These are phyloP conservation scores for Aplocera efformata DNA, from an alignment of 2,888 invertebrate genomes.

Conservation along the genomic window DNA sequence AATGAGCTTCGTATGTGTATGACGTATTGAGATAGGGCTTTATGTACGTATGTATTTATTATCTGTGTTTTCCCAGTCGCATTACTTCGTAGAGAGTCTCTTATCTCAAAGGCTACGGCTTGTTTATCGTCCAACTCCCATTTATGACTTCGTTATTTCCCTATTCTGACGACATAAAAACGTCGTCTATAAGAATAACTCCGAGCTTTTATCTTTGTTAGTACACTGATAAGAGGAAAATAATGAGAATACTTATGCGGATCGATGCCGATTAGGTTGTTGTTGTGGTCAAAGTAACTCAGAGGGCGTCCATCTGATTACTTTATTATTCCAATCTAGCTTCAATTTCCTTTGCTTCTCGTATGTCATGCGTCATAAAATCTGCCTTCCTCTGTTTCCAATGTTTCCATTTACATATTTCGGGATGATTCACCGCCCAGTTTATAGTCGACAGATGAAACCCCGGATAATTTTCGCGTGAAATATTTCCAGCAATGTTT, in stretches of 20 bases:
- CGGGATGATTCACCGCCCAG: constrained; percentile 38
- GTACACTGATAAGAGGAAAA: constrained; percentile 69
- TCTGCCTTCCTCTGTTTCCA: constrained; percentile 41
- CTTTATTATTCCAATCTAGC: constrained; percentile 11
- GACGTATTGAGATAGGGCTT: constrained; percentile 15
- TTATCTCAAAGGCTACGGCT: constrained; percentile 66
- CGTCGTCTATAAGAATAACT: constrained; percentile 70
- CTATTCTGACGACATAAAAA: constrained; percentile 76
- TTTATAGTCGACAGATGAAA: constrained; percentile 45
- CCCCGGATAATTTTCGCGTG: constrained; percentile 43
- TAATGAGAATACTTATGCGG: constrained; percentile 68
- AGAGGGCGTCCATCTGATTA: constrained; percentile 26
- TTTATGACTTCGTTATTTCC: constrained; percentile 77
- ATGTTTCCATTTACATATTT: constrained; percentile 49
- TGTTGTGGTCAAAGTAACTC: constrained; percentile 58
- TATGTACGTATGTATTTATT: constrained; percentile 36
- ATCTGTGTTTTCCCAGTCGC: constrained; percentile 43
- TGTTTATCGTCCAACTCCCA: constrained; percentile 72
- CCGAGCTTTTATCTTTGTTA: constrained; percentile 62
- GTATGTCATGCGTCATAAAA: constrained; percentile 35
- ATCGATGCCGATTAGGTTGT: constrained; percentile 66
- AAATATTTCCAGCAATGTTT: constrained; percentile 35
- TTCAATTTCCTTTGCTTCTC: constrained; percentile 15
- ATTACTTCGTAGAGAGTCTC: constrained; percentile 54
- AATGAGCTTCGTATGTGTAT: constrained; percentile 15